Conservation (phyloP, 2,113 vertebrate species). For the Ariopsis seemanni region DNA sequence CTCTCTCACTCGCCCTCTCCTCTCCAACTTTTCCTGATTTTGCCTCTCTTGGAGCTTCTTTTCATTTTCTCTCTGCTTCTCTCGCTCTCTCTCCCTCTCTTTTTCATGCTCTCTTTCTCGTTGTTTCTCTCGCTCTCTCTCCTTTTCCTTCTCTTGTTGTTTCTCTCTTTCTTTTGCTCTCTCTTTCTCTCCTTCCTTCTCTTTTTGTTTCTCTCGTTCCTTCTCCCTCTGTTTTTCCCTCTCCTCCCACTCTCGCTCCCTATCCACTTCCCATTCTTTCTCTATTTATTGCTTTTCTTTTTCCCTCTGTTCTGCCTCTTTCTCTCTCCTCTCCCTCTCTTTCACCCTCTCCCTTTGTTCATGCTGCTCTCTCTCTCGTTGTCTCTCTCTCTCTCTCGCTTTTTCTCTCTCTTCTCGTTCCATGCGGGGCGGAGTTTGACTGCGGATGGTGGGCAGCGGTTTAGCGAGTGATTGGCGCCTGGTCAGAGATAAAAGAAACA, state of each 20-base stretch:
- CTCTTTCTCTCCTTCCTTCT: conserved; percentile 36
- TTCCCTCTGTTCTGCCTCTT: conserved; percentile 16
- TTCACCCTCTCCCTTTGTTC: conserved; percentile 37
- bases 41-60: conserved; percentile 61
- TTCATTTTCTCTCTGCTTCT: conserved; percentile 62
- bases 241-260: not conserved
- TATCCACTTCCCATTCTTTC: conserved; percentile 6
- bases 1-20: conserved; percentile 67
- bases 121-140: conserved; percentile 38
- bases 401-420: conserved; percentile 44
- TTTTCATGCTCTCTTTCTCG: not conserved
- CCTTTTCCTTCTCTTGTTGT: conserved; percentile 56
- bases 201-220: conserved; percentile 4
- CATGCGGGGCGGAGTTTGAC: conserved; percentile 55
- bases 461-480: conserved; percentile 59
- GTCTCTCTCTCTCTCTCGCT: conserved; percentile 30
- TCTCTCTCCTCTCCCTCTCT: conserved; percentile 34
- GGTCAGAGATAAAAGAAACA: conserved; percentile 3
- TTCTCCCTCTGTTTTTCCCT: not conserved
- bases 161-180: conserved; percentile 56
- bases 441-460: conserved; percentile 40
- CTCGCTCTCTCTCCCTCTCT: conserved; percentile 61
- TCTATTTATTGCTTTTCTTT: not conserved
- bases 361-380: conserved; percentile 34
- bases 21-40: conserved; percentile 69